Percentiles rank a stretch among this genome's conserved stretches.
Conservation (phyloP, 2,888 invertebrate genomes). For the Callimorpha dominula region DNA sequence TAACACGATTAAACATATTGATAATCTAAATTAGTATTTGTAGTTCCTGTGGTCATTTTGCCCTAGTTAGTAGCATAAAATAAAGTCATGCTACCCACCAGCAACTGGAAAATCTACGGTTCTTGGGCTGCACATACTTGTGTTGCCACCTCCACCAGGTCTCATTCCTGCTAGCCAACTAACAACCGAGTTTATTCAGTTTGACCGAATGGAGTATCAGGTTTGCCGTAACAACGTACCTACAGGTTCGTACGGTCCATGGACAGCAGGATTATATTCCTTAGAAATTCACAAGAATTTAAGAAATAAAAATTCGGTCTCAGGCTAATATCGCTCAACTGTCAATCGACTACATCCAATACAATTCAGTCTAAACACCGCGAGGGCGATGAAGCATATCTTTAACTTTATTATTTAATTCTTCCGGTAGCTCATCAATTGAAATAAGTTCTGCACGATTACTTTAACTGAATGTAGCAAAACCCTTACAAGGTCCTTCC, state of each 20-base stretch:
- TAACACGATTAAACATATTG: too few relatives aligned
- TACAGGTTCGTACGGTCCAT: neutral
- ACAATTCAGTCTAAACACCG: conserved; percentile 13
- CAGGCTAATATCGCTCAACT: neutral
- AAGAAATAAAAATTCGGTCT: too few relatives aligned
- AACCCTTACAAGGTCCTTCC: conserved; percentile 58
- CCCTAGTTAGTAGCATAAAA: too few relatives aligned
- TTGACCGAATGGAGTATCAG: too few relatives aligned
- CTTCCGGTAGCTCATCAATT: conserved; percentile 23
- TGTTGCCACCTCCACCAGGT: too few relatives aligned
- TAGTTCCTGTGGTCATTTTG: too few relatives aligned
- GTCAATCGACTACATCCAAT: neutral
- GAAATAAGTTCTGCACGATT: conserved; percentile 67
- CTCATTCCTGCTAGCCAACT: too few relatives aligned
- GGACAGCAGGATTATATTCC: neutral
- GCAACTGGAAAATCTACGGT: too few relatives aligned
- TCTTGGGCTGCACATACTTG: too few relatives aligned
- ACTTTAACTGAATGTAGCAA: conserved; percentile 49
- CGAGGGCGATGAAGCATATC: conserved; percentile 31
- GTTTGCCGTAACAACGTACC: neutral
- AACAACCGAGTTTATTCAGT: too few relatives aligned
- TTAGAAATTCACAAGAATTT: neutral
- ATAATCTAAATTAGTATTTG: too few relatives aligned
- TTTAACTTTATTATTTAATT: conserved; percentile 15
- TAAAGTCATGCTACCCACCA: too few relatives aligned